Base-by-base conservation (phyloP, 1,140 invertebrate species). In the Drosophila varians region DNA sequence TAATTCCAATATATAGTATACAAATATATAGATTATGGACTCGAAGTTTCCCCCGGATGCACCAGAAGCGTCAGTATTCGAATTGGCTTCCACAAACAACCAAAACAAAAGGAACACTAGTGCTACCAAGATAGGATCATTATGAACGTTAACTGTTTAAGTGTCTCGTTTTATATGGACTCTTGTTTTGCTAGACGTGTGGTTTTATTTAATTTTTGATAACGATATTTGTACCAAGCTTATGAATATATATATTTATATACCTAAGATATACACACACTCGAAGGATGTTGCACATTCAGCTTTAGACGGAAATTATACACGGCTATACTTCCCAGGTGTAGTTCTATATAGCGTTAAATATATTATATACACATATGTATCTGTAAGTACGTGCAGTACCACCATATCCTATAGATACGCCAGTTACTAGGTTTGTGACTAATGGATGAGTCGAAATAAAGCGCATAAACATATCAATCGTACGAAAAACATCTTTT, bases 381-480 rank as follows among this genome's bases (percentile, higher is more conserved):
- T 19, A 18, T 21, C 18, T 31, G 19, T 40, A 55, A n/a, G n/a
- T n/a, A 14, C 25, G 9, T 4, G 28, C 11, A 31, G 28, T 31
- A 23, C 55, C 43, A 43, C 18, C 6, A 21, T 61, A 53, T 42
- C 21, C 31, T 53, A 18, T 43, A 56, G 19, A 56, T 45, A 31
- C 14, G 25, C 19, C 45, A 62, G 53, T 25, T 36, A n/a, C 40
- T 43, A 57, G 36, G 58, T 55, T 49, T 60, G 56, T 54, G 49
- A 40, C 49, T 16, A 40, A 54, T 40, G 16, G 16, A 60, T 40
- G 34, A 69, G 64, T 69, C 64, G 51, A 38, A 69, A 69, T 56
- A 69, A 69, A 69, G 19, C 28, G 64, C 65, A 56, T 52, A 69
- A 68, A 55, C 65, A 69, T 69, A 69, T 69, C 64, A 26, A 34